Base-by-base conservation (phyloP, 2,888 invertebrate genomes). In the Glaucopsyche alexis region DNA sequence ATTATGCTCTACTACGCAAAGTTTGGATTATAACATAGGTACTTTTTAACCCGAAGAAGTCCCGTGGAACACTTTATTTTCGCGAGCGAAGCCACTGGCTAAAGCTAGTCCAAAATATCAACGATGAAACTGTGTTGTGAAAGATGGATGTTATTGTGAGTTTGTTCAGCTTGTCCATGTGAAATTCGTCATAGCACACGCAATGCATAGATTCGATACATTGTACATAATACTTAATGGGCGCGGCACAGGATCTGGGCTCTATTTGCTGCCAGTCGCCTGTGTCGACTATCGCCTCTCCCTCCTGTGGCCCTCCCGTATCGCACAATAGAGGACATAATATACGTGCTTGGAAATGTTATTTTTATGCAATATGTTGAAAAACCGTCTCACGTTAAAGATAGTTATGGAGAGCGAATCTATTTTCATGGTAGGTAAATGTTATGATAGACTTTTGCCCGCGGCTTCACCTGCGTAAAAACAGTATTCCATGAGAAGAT, bases 201-300 rank as follows among this genome's bases (percentile, higher is more conserved):
- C 64, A 64, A 49, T 38, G 49, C 40, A 83, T 81, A 79, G 81
- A 79, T 80, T 80, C 81, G 55, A 83, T 84, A 84, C 77, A 79
- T 78, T 79, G 29, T 29, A 29, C 77, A 79, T 78, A 79, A 78
- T 29, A 29, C 77, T 79, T 78, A 79, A 78, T 78, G 84, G 88
- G 88, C 77, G 88, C 83, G 86, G 87, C 79, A 88, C 89, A 91
- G 92, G 92, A 93, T 91, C 90, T 91, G 90, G 89, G 92, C 90
- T 90, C 91, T 87, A 91, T 91, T 91, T 88, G 87, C 76, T 86
- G 88, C 87, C 81, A 84, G 78, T 89, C 87, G 85, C 84, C 84
- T 86, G 87, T 85, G 83, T 82, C 88, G 87, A 81, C 88, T 85
- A 83, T 82, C 88, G 87, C 80, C 88, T 80, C 86, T 82, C 90